phyloP scores from a whole-genome alignment of 2,888 invertebrate genomes.

The Lepidochrysops patricia region DNA sequence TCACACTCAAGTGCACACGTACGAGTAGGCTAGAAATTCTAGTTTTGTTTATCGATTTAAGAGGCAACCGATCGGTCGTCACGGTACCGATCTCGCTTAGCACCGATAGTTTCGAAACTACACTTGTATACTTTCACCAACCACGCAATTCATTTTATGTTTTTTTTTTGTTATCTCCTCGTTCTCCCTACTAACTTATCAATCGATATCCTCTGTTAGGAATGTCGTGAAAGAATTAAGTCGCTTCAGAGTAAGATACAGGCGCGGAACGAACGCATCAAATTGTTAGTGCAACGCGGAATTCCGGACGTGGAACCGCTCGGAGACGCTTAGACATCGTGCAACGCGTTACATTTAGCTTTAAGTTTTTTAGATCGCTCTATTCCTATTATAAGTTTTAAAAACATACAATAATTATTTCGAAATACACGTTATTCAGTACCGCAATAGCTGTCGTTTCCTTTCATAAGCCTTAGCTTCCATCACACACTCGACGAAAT shows the following conservation, averaged over 20 bases:
- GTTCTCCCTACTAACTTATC: conserved; percentile 55
- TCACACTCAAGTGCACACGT: conserved; percentile 33
- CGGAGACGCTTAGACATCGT: conserved; percentile 73
- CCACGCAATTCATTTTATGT: conserved; percentile 51
- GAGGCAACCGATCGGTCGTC: conserved; percentile 40
- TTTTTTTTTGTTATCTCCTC: conserved; percentile 59
- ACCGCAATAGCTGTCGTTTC: conserved; percentile 59
- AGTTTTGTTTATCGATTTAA: conserved; percentile 52
- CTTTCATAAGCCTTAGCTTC: conserved; percentile 45
- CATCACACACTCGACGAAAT: conserved; percentile 31
- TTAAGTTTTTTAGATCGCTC: conserved; percentile 47
- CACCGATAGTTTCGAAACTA: conserved; percentile 21
- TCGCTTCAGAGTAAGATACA: conserved; percentile 90
- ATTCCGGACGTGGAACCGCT: conserved; percentile 86
- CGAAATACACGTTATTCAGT: conserved; percentile 55
- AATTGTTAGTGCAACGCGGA: conserved; percentile 89
- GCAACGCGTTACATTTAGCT: conserved; percentile 38
- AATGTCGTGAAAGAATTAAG: conserved; percentile 89
- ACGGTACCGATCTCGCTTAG: conserved; percentile 21
- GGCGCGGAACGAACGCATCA: conserved; percentile 90
- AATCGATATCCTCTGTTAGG: conserved; percentile 77
- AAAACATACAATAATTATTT: conserved; percentile 31
- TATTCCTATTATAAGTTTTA: conserved; percentile 51
- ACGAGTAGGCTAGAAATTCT: conserved; percentile 57
- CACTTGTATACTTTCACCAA: conserved; percentile 46